A percentile compares a stretch with the other conserved stretches of the same genome.
phyloP scores from a whole-genome alignment of 2,113 vertebrate genomes.

The Aleadryas rufinucha region DNA sequence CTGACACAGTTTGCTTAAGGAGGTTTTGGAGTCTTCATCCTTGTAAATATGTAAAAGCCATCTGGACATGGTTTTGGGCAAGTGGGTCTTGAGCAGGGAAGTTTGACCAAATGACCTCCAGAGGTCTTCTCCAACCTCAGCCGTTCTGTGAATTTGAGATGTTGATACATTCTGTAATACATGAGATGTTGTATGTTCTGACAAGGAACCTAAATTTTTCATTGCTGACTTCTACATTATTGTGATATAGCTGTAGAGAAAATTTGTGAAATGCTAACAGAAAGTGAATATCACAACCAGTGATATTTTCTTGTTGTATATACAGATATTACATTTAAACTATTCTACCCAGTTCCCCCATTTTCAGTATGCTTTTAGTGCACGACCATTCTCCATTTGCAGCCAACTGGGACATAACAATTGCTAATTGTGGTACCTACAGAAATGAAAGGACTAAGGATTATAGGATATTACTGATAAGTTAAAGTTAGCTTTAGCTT shows the following conservation, averaged over 20 bases:
- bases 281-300: background rate
- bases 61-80: background rate
- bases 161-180: background rate
- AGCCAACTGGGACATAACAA: background rate
- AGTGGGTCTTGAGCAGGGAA: background rate
- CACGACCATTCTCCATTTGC: background rate
- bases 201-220: background rate
- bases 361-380: background rate
- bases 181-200: background rate
- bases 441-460: background rate
- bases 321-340: background rate
- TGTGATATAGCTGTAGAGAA: background rate
- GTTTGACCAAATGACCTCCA: background rate
- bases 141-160: background rate
- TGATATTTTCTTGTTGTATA: background rate
- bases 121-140: background rate
- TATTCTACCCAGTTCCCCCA: background rate
- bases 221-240: background rate
- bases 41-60: background rate
- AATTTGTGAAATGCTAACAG: background rate
- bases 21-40: background rate
- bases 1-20: background rate
- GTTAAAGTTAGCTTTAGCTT: background rate
- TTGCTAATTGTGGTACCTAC: background rate
- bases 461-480: background rate